Evolutionary conservation across 2,113 vertebrate species (phyloP).

Genomic region (Notiomystis cincta): DNA sequence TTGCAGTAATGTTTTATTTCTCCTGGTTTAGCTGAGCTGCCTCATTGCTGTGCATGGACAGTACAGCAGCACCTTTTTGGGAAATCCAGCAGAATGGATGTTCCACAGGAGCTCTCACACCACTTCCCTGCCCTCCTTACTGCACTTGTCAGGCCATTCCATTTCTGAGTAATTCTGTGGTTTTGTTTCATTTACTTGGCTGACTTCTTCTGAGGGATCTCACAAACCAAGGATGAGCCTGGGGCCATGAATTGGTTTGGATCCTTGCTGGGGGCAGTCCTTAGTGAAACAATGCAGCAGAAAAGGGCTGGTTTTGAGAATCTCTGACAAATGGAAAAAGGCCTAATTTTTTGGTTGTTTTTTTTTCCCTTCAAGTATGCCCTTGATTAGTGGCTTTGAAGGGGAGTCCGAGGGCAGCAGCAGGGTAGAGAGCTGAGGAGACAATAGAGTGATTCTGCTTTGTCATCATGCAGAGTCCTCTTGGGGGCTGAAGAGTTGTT

Average conservation of each 20-base stretch:
- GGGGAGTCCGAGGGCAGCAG: background rate
- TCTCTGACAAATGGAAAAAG: background rate
- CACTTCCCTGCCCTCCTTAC: background rate
- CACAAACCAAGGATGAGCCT: background rate
- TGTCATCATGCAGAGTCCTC: slow-evolving; percentile 14
- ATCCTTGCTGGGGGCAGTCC: background rate
- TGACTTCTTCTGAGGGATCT: background rate
- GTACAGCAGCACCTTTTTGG: background rate
- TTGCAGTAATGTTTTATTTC: background rate
- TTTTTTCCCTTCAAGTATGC: background rate
- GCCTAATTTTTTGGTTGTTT: background rate
- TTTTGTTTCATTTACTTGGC: background rate
- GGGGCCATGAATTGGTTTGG: background rate
- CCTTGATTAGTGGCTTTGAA: slow-evolving; percentile 1
- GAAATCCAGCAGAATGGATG: background rate
- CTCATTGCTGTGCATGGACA: background rate
- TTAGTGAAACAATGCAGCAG: background rate
- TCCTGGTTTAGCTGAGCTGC: background rate
- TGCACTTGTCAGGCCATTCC: background rate
- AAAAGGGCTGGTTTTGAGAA: background rate
- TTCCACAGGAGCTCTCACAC: background rate
- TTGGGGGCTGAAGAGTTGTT: background rate
- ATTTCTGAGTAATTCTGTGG: background rate
- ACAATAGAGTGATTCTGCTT: slow-evolving; percentile 31
- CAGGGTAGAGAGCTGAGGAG: background rate